phyloP scores from a whole-genome alignment of 2,888 invertebrate genomes.

The Ochropleura plecta region DNA sequence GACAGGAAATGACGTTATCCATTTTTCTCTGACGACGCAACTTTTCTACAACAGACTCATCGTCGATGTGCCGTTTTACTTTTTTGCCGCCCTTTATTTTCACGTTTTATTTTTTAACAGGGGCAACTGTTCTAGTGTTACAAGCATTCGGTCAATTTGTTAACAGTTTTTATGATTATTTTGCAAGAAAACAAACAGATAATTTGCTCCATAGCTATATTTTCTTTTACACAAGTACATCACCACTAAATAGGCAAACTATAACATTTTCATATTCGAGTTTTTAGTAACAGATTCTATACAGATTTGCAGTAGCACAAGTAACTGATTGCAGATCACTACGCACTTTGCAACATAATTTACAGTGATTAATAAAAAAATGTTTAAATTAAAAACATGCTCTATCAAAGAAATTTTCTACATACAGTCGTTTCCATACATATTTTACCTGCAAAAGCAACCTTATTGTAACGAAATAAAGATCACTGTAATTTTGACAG shows the following conservation, averaged over 20 bases:
- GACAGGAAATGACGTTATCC: not conserved
- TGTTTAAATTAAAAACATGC: constrained; percentile 29
- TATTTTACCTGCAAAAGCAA: not conserved
- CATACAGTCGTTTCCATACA: not conserved
- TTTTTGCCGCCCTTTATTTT: not conserved
- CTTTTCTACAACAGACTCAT: not conserved
- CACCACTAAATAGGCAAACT: constrained; percentile 57
- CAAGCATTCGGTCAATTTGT: not conserved
- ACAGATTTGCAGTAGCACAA: constrained; percentile 40
- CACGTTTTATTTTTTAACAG: not conserved
- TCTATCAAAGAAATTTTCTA: constrained; percentile 22
- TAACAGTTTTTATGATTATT: not conserved
- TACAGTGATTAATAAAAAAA: constrained; percentile 18
- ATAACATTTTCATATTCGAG: constrained; percentile 46
- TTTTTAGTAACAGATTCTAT: constrained; percentile 37
- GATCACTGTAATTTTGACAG: not conserved
- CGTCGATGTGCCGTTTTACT: not conserved
- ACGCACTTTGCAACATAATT: constrained; percentile 30
- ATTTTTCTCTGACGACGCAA: not conserved
- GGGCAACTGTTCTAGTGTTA: not conserved
- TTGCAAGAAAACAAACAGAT: constrained; percentile 38
- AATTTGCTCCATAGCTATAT: constrained; percentile 61
- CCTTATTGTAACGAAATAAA: not conserved
- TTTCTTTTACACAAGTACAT: constrained; percentile 63
- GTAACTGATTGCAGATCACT: constrained; percentile 42